A percentile compares a stretch with the other conserved stretches of the same genome.
These are phyloP conservation scores for Plutella xylostella DNA, from an alignment of 2,888 invertebrate genomes.

Conservation along the genomic window DNA sequence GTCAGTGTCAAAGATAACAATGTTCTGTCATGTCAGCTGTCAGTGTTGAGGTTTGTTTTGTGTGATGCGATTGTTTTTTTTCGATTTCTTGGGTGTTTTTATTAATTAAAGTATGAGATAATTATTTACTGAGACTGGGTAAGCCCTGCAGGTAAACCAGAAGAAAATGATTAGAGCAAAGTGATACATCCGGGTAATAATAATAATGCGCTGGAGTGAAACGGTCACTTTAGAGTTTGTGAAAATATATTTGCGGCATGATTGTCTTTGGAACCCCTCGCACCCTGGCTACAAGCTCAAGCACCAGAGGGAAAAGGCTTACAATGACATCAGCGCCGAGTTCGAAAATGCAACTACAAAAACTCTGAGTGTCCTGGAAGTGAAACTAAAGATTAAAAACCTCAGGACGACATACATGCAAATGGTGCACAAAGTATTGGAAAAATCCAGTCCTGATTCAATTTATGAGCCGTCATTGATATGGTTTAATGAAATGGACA, in stretches of 20 bases:
- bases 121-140: too few species aligned
- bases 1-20: too few species aligned
- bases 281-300: slow-evolving; percentile 49
- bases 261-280: slow-evolving; percentile 59
- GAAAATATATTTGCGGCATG: slow-evolving; percentile 56
- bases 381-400: slow-evolving; percentile 60
- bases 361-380: slow-evolving; percentile 39
- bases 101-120: too few species aligned
- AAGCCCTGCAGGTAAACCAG: too few species aligned
- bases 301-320: slow-evolving; percentile 45
- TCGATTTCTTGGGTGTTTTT: too few species aligned
- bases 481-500: slow-evolving; percentile 58
- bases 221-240: slow-evolving; percentile 56
- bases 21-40: too few species aligned
- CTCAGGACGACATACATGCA: slow-evolving; percentile 59
- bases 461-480: slow-evolving; percentile 47
- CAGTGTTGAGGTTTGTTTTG: too few species aligned
- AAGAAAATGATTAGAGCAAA: too few species aligned
- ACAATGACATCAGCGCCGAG: slow-evolving; percentile 35
- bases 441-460: slow-evolving; percentile 42
- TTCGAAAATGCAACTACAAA: slow-evolving; percentile 40
- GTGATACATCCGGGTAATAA: too few species aligned
- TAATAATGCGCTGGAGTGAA: slow-evolving; percentile 57
- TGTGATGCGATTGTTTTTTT: too few species aligned
- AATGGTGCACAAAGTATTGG: slow-evolving; percentile 54